Base-by-base conservation (phyloP, 2,113 vertebrate species). In the Mirounga angustirostris region DNA sequence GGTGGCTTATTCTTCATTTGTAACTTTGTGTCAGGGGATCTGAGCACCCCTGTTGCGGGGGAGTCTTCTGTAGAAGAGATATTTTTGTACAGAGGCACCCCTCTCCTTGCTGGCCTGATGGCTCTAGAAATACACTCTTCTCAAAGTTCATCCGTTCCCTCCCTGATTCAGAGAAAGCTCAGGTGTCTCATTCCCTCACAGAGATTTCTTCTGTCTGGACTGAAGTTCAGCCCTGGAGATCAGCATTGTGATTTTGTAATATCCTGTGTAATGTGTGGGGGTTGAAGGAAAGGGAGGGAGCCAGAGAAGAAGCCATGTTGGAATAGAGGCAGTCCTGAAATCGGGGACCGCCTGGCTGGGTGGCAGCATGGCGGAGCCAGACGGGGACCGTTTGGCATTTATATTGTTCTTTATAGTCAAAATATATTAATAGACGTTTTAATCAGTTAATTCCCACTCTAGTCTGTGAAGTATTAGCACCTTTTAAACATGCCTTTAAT, bases 121-220 rank as follows among this genome's bases (percentile, higher is more conserved):
- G 11, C 58, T 58, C 58, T 58, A 61, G 69, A 94, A 80, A 67
- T 10, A 16, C 5, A 5, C 12, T 76, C n/a, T 67, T 91, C 90
- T 91, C 91, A 92, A 94, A 90, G 95, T 97, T 97, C 97, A 78
- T 81, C 80, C 93, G 43, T 97, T 82, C 88, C 94, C 96, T 98
- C 95, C 97, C 94, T 26, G 63, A 90, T 93, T 95, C 91, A 97
- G 86, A 98, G 97, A 85, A 94, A 96, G 81, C 93, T 92, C 94
- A 65, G 96, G 86, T 96, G 81, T 94, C 95, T 96, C 94, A 81
- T 97, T 91, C 21, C 81, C 92, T 97, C 80, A n/a, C 1, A 0
- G 94, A 97, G 95, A 95, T 96, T 91, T 94, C 91, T 97, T 98
- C 74, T 94, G 92, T 98, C 95, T 98, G 96, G 93, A 93, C 0